Evolutionary conservation across 2,888 invertebrate species (phyloP), one percentile per base, ranked within the genome.

Genomic region (Drosophila robusta): DNA sequence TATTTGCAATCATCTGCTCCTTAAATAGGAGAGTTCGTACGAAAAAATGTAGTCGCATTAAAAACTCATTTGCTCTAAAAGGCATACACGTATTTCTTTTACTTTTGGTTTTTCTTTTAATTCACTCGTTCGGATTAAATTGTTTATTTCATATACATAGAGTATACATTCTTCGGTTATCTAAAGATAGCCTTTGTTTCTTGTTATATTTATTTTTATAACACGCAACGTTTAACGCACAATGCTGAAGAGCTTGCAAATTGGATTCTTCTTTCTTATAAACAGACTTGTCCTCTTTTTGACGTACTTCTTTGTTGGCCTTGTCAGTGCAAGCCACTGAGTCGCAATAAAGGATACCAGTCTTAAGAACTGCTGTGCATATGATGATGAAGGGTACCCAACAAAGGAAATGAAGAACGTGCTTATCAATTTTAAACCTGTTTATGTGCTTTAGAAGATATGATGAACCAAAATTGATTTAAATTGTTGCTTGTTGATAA

Each of bases 191-290:
- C 18, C 36, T 1, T 32, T 4, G n/a, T 5, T 45, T 46, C 42
- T 11, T 42, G 14, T 60, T 22, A 14, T 16, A 63, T 57, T 57
- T 75, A 75, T 71, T 67, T 67, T 67, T 67, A 54, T 62, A 50
- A 46, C 50, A 61, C 55, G 46, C 55, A 67, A 62, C 67, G 60
- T 71, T 75, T 75, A 75, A 58, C 58, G 24, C 58, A 56, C 16
- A 60, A 68, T 39, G 57, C 22, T 45, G 18, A 45, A 64, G 51
- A 58, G 41, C 41, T 47, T 42, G 41, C 58, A 60, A 51, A 26
- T 57, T 60, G 42, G 11, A 44, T 62, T 29, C 44, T 38, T 66
- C 18, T 8, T 46, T 18, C 26, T 24, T 39, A 26, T 16, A 18
- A 52, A 45, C 52, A 54, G 57, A 58, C 49, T 56, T 57, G n/a